Base-by-base conservation (phyloP, 1,140 invertebrate genomes). In the Leptestheria dahalacensis region DNA sequence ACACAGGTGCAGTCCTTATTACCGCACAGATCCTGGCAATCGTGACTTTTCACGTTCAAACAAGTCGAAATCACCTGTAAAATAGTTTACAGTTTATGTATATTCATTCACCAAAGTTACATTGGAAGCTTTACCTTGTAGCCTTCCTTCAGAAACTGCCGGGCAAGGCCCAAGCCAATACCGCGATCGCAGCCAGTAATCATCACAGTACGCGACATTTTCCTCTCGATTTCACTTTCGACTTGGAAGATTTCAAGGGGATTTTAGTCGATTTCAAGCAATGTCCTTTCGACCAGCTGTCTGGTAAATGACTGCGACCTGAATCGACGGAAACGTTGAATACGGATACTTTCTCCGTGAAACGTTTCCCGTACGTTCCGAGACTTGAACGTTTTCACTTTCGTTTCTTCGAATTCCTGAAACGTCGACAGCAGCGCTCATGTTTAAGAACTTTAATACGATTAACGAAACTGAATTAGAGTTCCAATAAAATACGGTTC, bases 111-210 rank as follows among this genome's bases (percentile, higher is more conserved):
- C n/a, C n/a, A 41, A 41, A 15, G 33, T 9, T 6, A 9, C 33
- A 41, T 41, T 55, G 2, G 2, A 2, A 21, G 9, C 24, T 25
- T 59, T 57, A 60, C 59, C n/a, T 60, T 60, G 29, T 52, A 60
- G 12, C 59, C 59, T 60, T 60, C 59, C 11, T 60, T 60, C 11
- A 60, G 26, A 21, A 54, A 60, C 24, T 60, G 59, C 46, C 54
- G 55, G 10, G 54, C 59, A 10, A 60, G 50, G 20, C 59, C 51
- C 1, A 60, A 28, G 12, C 59, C 59, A 18, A 60, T 60, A 12
- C 59, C 59, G 23, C 49, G 48, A 20, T 60, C 46, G 49, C 59
- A 60, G 12, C 59, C 59, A n/a, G 59, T 60, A 29, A 60, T 53
- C 18, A 60, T 20, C 21, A 60, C 59, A 10, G 59, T 59, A 11